phyloP scores from a whole-genome alignment of 2,113 vertebrate genomes.

The Phrynocephalus versicolor region DNA sequence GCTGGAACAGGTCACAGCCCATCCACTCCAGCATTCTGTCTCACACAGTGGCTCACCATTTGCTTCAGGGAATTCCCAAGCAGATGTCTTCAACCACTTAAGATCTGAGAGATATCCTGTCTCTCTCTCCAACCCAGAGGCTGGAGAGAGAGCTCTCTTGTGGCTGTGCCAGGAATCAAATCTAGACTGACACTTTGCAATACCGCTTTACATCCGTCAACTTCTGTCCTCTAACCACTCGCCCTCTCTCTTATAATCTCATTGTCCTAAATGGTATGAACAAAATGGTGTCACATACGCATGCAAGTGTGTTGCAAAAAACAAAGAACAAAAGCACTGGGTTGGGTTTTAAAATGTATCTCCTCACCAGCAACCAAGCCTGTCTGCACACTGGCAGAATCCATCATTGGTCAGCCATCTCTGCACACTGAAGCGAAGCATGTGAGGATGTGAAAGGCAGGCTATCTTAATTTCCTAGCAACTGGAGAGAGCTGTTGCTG shows the following conservation, averaged over 20 bases:
- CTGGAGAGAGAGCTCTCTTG: not conserved
- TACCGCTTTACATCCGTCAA: not conserved
- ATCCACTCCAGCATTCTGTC: no score
- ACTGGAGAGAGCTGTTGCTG: slow-evolving; percentile 66
- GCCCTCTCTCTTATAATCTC: slow-evolving; percentile 30
- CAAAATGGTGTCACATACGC: slow-evolving; percentile 36
- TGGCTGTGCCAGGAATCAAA: not conserved
- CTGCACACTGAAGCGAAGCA: slow-evolving; percentile 60
- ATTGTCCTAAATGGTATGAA: slow-evolving; percentile 34
- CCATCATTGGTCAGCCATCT: slow-evolving; percentile 66
- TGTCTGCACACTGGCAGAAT: slow-evolving; percentile 49
- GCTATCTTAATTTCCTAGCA: slow-evolving; percentile 78
- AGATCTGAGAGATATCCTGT: no score
- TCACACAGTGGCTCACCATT: no score
- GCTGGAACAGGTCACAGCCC: no score
- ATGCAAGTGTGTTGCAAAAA: not conserved
- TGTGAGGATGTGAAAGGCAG: slow-evolving; percentile 65
- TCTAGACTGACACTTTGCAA: not conserved
- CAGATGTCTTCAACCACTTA: no score
- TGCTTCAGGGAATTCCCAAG: no score
- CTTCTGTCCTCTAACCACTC: slow-evolving; percentile 15
- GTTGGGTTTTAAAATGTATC: not conserved
- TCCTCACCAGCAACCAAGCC: slow-evolving; percentile 45
- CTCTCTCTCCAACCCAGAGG: no score
- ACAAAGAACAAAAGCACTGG: slow-evolving; percentile 49